Conservation (phyloP, 2,113 vertebrate genomes). For the Aspiorhynchus laticeps region DNA sequence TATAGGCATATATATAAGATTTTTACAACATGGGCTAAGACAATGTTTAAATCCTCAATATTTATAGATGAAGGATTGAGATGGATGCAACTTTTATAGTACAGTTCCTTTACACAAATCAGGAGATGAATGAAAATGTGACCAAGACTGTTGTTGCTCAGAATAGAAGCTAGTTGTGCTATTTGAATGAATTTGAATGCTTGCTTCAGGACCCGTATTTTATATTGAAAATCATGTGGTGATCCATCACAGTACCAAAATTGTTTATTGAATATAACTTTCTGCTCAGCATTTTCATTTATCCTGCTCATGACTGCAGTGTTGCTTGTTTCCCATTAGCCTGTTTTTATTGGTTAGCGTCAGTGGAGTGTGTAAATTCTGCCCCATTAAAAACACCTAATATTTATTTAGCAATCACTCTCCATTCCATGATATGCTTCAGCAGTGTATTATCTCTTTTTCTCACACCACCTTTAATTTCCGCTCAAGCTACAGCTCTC, state of each 20-base stretch:
- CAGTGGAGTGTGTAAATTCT: constrained; percentile 72
- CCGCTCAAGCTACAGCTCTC: constrained; percentile 5
- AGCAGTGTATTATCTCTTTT: constrained; percentile 59
- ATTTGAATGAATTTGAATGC: not conserved
- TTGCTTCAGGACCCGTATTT: not conserved
- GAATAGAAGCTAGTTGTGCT: not conserved
- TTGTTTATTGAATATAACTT: constrained; percentile 25
- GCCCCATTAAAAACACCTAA: constrained; percentile 70
- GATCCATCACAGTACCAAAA: not conserved
- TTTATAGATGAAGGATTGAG: constrained; percentile 71
- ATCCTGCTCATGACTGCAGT: constrained; percentile 61
- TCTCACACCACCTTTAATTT: constrained; percentile 56
- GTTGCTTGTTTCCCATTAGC: constrained; percentile 58
- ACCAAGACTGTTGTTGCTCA: not conserved
- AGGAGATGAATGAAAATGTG: constrained; percentile 29
- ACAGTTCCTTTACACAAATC: constrained; percentile 37
- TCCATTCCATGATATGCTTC: constrained; percentile 46
- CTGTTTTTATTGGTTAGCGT: constrained; percentile 66
- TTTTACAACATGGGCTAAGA: constrained; percentile 64
- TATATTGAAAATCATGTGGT: constrained; percentile 3
- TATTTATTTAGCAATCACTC: constrained; percentile 48
- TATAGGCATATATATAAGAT: too few relatives aligned
- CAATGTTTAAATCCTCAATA: constrained; percentile 66
- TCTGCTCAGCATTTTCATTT: constrained; percentile 60
- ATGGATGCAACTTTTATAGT: constrained; percentile 45